phyloP scores from a whole-genome alignment of 2,113 vertebrate genomes.

The Centropus bengalensis region DNA sequence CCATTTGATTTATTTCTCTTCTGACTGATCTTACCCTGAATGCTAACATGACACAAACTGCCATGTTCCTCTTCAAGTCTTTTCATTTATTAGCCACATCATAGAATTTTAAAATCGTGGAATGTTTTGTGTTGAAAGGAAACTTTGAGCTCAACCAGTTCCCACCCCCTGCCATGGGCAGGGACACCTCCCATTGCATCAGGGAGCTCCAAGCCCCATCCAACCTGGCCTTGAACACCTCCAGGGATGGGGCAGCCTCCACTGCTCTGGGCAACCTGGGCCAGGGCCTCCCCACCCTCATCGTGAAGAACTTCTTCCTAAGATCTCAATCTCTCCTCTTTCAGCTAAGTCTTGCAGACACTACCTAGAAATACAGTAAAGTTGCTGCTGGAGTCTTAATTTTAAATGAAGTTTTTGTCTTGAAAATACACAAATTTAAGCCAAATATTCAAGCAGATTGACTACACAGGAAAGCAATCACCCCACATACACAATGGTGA shows the following conservation, averaged over 20 bases:
- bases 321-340: no score
- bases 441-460: neutral
- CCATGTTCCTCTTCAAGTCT: neutral
- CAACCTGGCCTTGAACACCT: no score
- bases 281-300: no score
- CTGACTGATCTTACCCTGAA: neutral
- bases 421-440: neutral
- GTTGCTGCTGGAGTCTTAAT: neutral
- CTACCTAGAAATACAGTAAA: neutral
- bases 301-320: no score
- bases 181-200: no score
- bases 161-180: no score
- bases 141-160: no score
- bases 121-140: no score
- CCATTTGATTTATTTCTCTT: neutral
- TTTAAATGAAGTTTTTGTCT: neutral
- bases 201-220: no score
- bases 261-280: no score
- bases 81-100: neutral
- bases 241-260: no score
- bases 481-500: fast-evolving
- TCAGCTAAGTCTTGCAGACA: neutral
- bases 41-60: neutral
- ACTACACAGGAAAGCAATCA: neutral
- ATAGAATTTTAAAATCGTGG: no score